A percentile compares a stretch with the other conserved stretches of the same genome.
These are phyloP conservation scores for Phania funesta DNA, from an alignment of 2,888 invertebrate genomes.

Conservation along the genomic window DNA sequence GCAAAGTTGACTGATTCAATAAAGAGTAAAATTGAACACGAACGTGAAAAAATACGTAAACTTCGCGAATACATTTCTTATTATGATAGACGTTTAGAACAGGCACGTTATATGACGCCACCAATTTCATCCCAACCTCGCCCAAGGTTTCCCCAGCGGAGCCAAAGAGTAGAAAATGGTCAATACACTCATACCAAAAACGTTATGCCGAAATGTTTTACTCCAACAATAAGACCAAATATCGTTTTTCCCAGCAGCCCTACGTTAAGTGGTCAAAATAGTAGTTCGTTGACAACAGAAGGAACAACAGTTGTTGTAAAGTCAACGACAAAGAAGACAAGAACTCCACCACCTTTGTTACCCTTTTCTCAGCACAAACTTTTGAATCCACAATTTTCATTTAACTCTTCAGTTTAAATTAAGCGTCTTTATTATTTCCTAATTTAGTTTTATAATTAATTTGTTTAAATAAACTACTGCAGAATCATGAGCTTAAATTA, in stretches of 20 bases:
- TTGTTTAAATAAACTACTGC: no score
- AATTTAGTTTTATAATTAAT: no score
- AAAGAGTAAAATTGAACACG: conserved; percentile 17
- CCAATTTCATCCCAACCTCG: conserved; percentile 42
- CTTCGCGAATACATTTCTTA: conserved; percentile 64
- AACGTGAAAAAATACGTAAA: conserved; percentile 64
- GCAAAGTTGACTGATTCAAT: conserved; percentile 35
- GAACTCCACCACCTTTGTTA: conserved; percentile 45
- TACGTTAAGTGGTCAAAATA: conserved; percentile 48
- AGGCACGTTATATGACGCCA: conserved; percentile 42
- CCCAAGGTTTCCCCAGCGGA: conserved; percentile 1
- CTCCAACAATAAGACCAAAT: conserved; percentile 40
- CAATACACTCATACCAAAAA: not conserved
- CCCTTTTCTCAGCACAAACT: conserved; percentile 33
- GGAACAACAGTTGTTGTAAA: not conserved
- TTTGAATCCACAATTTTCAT: conserved; percentile 14
- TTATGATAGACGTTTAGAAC: conserved; percentile 63
- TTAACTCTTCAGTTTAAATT: conserved; percentile 1
- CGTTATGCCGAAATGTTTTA: conserved; percentile 23
- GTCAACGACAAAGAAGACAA: not conserved
- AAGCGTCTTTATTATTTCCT: no score
- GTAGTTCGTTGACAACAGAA: conserved; percentile 36
- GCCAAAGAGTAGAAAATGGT: not conserved
- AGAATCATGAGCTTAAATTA: no score
- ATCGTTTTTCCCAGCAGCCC: conserved; percentile 46